phyloP scores from a whole-genome alignment of 2,888 invertebrate genomes.

The Nephrotoma appendiculata region DNA sequence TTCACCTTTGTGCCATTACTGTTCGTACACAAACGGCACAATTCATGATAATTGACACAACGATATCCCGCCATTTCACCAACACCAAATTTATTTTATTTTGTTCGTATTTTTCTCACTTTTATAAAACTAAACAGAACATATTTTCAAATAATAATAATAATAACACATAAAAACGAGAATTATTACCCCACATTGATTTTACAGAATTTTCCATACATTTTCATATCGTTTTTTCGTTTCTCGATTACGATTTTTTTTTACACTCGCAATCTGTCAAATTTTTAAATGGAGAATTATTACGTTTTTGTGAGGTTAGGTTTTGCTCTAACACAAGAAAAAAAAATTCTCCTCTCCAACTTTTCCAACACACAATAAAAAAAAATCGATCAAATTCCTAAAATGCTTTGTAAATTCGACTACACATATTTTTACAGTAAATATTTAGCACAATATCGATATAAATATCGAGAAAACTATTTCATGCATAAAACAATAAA shows the following conservation, averaged over 20 bases:
- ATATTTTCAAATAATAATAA: background rate
- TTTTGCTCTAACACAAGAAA: background rate
- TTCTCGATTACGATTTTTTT: background rate
- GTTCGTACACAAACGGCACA: constrained; percentile 53
- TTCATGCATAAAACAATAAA: background rate
- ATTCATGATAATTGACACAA: constrained; percentile 54
- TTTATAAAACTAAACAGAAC: background rate
- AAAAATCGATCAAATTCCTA: background rate
- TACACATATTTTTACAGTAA: background rate
- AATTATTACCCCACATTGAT: background rate
- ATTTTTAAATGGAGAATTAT: background rate
- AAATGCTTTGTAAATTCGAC: background rate
- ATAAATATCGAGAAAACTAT: background rate
- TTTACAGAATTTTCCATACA: background rate
- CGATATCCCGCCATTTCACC: constrained; percentile 46
- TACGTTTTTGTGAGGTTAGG: background rate
- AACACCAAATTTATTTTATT: background rate
- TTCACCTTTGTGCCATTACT: constrained; percentile 49
- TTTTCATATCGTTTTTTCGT: background rate
- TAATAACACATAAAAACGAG: background rate
- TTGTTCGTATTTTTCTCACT: background rate
- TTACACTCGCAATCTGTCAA: background rate
- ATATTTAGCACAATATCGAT: background rate
- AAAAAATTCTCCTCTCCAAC: background rate
- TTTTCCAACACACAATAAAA: background rate